Evolutionary conservation across 2,888 invertebrate species (phyloP), one percentile per base, ranked within the genome.

Genomic region (Limnephilus auricula): DNA sequence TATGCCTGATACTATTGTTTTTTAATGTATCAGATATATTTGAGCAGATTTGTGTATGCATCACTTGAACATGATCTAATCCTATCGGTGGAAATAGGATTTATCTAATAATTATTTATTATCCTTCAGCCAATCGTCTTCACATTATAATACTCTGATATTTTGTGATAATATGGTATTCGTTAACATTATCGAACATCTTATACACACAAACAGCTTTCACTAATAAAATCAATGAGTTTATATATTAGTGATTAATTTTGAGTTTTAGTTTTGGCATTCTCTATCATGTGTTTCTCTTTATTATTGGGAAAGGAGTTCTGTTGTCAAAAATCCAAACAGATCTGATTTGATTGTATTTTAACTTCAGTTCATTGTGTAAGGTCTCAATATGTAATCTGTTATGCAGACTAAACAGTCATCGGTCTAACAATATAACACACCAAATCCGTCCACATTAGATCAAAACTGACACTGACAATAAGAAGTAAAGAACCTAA

Each of bases 21-120:
- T 34, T 79, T n/a, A 78, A 78, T 78, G 12, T 25, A 88, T 88
- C 87, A 88, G 37, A 34, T 78, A 88, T 88, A 88, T 88, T 78
- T 88, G 25, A 32, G 34, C 78, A 88, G 87, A 10, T 32, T 88
- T n/a, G 12, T 88, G 87, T 78, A 88, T n/a, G n/a, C 65, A 18
- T 88, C 87, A 78, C 78, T 78, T 88, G 78, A 31, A 65, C 30
- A 45, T 85, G n/a, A 45, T 40, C 65, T 65, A 65, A n/a, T 40
- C 40, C 40, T n/a, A n/a, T n/a, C 32, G 3, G 4, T 15, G 2
- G n/a, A n/a, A 30, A 65, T 12, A 30, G 79, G 79, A 79, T 31
- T 79, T 31, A 79, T 45, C 45, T 15, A 45, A 50, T 50, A 25
- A 65, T 18, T 18, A 65, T 6, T 65, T 18, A 6, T 6, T 5